Conservation (phyloP, 2,888 invertebrate genomes). For the Itoplectis maculator region DNA sequence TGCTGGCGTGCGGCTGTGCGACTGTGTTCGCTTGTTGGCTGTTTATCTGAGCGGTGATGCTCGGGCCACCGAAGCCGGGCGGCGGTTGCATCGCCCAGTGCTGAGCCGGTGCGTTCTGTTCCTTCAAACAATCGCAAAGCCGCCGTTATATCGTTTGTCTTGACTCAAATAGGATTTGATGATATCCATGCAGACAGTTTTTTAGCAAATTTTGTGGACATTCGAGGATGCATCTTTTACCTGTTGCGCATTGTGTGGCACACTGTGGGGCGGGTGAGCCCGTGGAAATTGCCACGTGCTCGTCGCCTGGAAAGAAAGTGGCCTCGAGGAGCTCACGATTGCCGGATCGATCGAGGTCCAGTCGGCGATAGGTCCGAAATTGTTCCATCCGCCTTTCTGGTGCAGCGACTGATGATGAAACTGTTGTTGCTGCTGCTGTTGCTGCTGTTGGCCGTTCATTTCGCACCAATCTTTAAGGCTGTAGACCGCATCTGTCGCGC, state of each 20-base stretch:
- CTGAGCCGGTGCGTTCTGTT: conserved; percentile 80
- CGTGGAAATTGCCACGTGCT: conserved; percentile 83
- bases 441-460: conserved; percentile 77
- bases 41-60: conserved; percentile 79
- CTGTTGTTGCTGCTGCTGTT: conserved; percentile 78
- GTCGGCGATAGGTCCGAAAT: conserved; percentile 87
- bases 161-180: too few species aligned
- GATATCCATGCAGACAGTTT: too few species aligned
- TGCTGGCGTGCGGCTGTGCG: conserved; percentile 83
- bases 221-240: conserved; percentile 69
- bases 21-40: conserved; percentile 82
- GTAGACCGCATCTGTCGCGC: conserved; percentile 81
- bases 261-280: conserved; percentile 81
- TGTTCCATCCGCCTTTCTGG: conserved; percentile 83
- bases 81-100: conserved; percentile 84
- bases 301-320: conserved; percentile 83
- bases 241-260: conserved; percentile 83
- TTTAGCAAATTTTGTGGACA: too few species aligned
- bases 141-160: not conserved
- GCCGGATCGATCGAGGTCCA: conserved; percentile 98
- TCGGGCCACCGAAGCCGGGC: conserved; percentile 82
- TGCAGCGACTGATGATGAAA: conserved; percentile 83
- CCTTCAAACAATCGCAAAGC: conserved; percentile 71
- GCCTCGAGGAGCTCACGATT: conserved; percentile 91
- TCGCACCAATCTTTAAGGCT: conserved; percentile 86